phyloP scores from a whole-genome alignment of 1,140 invertebrate genomes.

The Theocolax elegans region DNA sequence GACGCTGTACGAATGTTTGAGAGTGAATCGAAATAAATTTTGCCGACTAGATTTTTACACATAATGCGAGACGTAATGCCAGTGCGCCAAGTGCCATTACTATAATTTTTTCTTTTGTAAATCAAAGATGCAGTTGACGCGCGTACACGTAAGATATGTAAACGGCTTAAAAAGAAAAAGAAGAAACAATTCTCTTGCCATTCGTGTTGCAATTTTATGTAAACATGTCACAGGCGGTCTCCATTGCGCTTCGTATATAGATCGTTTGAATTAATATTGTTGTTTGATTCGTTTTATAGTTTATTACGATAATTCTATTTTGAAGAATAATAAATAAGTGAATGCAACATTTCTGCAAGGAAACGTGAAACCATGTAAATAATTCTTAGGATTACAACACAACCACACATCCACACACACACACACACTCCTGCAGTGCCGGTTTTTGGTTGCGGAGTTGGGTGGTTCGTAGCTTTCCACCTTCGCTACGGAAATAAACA shows the following conservation, averaged over 20 bases:
- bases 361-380: conserved; percentile 56
- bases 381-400: conserved; percentile 60
- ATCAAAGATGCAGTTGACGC: conserved; percentile 35
- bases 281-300: conserved; percentile 65
- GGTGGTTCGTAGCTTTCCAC: too few relatives aligned
- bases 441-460: too few relatives aligned
- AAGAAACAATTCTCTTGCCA: conserved; percentile 53
- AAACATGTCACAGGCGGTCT: conserved; percentile 39
- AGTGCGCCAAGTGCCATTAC: conserved; percentile 63
- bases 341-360: conserved; percentile 48
- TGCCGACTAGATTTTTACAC: conserved; percentile 32
- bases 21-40: conserved; percentile 31
- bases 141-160: conserved; percentile 36
- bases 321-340: too few relatives aligned
- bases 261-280: conserved; percentile 55
- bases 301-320: conserved; percentile 63
- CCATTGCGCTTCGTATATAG: conserved; percentile 34
- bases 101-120: conserved; percentile 50
- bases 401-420: too few relatives aligned
- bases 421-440: too few relatives aligned
- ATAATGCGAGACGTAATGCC: conserved; percentile 53
- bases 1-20: conserved; percentile 39
- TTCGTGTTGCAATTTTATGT: conserved; percentile 44
- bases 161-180: conserved; percentile 45
- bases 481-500: too few relatives aligned